Conservation (phyloP, 2,888 invertebrate species). For the Nemotelus pantherinus region DNA sequence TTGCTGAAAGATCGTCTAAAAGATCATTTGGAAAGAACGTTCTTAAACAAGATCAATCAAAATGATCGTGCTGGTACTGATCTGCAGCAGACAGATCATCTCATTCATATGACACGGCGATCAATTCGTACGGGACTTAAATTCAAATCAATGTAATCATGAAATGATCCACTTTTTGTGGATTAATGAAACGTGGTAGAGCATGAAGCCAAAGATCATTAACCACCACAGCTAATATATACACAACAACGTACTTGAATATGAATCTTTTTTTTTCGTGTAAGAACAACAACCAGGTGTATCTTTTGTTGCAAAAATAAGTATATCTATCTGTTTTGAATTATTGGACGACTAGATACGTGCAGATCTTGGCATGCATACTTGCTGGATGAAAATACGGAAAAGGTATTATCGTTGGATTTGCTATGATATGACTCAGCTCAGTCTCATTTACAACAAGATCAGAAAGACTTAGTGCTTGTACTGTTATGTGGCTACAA, state of each 20-base stretch:
- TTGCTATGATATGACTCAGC: conserved; percentile 15
- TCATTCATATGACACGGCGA: neutral
- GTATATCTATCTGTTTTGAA: no score
- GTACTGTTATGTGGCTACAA: conserved; percentile 15
- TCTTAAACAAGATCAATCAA: conserved; percentile 1
- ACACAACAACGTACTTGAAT: no score
- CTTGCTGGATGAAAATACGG: no score
- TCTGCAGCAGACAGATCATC: neutral
- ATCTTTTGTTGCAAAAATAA: no score
- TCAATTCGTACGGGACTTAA: conserved; percentile 33
- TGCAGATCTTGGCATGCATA: no score
- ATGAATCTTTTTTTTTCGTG: no score
- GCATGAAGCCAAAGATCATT: no score
- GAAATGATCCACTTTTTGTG: conserved; percentile 13
- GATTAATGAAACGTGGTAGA: neutral
- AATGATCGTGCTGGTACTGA: neutral
- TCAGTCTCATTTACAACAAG: conserved; percentile 29
- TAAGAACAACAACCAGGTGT: no score
- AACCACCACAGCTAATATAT: no score
- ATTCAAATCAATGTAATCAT: neutral
- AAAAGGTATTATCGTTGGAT: neutral
- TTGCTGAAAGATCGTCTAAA: neutral
- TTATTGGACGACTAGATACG: no score
- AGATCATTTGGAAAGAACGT: neutral
- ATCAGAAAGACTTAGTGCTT: neutral